phyloP scores from a whole-genome alignment of 1,140 invertebrate species.

The Musca vetustissima region DNA sequence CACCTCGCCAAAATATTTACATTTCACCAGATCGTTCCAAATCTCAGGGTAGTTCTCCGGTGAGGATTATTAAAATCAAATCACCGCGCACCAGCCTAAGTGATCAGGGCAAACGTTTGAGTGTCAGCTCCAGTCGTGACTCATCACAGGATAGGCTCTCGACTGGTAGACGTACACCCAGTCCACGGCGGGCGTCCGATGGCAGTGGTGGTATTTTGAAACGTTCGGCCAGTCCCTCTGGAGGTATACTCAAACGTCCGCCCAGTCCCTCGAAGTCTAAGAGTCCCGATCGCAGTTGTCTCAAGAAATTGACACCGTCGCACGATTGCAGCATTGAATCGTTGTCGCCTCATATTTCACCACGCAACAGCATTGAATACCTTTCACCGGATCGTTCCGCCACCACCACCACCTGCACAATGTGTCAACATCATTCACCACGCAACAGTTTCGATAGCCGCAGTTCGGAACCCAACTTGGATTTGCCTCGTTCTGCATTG shows the following conservation, averaged over 20 bases:
- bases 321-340: slow-evolving; percentile 45
- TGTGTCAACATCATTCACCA: slow-evolving; percentile 39
- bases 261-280: slow-evolving; percentile 50
- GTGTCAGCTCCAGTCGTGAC: slow-evolving; percentile 46
- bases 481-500: slow-evolving; percentile 36
- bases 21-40: slow-evolving; percentile 54
- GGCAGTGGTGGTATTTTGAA: slow-evolving; percentile 49
- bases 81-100: slow-evolving; percentile 48
- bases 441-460: slow-evolving; percentile 53
- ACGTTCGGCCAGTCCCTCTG: slow-evolving; percentile 33
- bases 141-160: slow-evolving; percentile 50
- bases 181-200: slow-evolving; percentile 48
- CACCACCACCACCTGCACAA: slow-evolving; percentile 33
- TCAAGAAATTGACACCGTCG: slow-evolving; percentile 49
- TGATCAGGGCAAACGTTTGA: slow-evolving; percentile 48
- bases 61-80: slow-evolving; percentile 55
- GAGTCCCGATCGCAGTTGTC: slow-evolving; percentile 52
- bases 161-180: slow-evolving; percentile 44
- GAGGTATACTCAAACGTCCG: slow-evolving; percentile 47
- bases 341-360: slow-evolving; percentile 47
- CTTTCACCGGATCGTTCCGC: slow-evolving; percentile 48
- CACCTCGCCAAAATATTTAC: slow-evolving; percentile 47
- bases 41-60: slow-evolving; percentile 51
- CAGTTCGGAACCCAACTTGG: slow-evolving; percentile 47
- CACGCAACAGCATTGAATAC: slow-evolving; percentile 48